phyloP scores from a whole-genome alignment of 2,797 vertebrate species.

The Malacoraja senta region DNA sequence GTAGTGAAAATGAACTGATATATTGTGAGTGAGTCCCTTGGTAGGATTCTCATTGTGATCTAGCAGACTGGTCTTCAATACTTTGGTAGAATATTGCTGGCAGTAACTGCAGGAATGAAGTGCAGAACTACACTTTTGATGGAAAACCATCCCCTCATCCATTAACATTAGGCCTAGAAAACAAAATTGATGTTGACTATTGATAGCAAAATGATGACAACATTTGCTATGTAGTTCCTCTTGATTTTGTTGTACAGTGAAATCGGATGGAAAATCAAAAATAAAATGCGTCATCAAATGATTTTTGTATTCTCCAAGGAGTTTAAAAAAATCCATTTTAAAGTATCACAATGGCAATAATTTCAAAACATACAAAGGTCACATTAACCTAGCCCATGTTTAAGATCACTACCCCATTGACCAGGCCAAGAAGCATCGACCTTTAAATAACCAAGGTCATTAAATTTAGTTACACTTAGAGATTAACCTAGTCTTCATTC shows the following conservation, averaged over 20 bases:
- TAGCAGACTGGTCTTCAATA: background rate
- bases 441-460: background rate
- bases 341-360: background rate
- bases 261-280: background rate
- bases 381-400: background rate
- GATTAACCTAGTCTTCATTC: no score
- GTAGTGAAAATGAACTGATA: background rate
- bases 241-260: background rate
- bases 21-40: background rate
- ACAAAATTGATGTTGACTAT: background rate
- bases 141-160: background rate
- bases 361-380: background rate
- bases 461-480: no score
- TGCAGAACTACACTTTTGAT: background rate
- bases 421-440: no score
- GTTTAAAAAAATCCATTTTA: background rate
- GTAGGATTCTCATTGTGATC: background rate
- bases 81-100: background rate
- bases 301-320: background rate
- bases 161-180: background rate
- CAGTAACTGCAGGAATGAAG: background rate
- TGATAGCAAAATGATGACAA: background rate
- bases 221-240: background rate
- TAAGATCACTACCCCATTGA: background rate
- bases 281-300: background rate